Base-by-base conservation (phyloP, 2,888 invertebrate genomes). In the Drosophila glabriapex region DNA sequence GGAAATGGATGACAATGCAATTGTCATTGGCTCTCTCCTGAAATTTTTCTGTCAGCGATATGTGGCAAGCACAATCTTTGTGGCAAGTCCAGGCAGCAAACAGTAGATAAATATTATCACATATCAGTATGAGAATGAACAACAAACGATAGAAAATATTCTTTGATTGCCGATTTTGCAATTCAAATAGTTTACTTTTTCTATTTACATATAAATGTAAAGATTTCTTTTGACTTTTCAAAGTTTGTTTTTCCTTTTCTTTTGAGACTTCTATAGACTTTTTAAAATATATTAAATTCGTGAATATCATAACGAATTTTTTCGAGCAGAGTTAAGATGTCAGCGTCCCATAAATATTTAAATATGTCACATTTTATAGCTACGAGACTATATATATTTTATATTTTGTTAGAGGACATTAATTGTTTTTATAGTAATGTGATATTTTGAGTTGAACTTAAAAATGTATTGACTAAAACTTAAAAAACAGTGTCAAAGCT, bases 51-150 rank as follows among this genome's bases (percentile, higher is more conserved):
- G 46, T 50, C 54, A 59, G 49, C 58, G 29, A 43, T 62, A 62
- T 70, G 58, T 55, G 72, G 53, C 28, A 28, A 22, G 55, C 37
- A 37, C 12, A 49, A 16, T 35, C 37, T 46, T 70, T 25, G 29
- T 33, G 46, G 19, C 41, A 52, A 65, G 58, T 54, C 53, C 31
- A 54, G 58, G 29, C 28, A 50, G 35, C 49, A 58, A 22, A 35
- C 31, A 61, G 61, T 59, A 52, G 35, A 74, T 68, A 80, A 61
- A 80, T 64, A 66, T 70, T 63, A 61, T 66, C 28, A 39, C 29
- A 53, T 55, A 80, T 56, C 78, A 70, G 56, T 56, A 43, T 28
- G 49, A 39, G 43, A 62, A 49, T 50, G 4, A 60, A 43, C 29
- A 25, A 25, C 14, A 71, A 61, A 35, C 16, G 43, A 10, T 46